phyloP scores from a whole-genome alignment of 64 coral and sea anemone genomes.

The Actinia tenebrosa region DNA sequence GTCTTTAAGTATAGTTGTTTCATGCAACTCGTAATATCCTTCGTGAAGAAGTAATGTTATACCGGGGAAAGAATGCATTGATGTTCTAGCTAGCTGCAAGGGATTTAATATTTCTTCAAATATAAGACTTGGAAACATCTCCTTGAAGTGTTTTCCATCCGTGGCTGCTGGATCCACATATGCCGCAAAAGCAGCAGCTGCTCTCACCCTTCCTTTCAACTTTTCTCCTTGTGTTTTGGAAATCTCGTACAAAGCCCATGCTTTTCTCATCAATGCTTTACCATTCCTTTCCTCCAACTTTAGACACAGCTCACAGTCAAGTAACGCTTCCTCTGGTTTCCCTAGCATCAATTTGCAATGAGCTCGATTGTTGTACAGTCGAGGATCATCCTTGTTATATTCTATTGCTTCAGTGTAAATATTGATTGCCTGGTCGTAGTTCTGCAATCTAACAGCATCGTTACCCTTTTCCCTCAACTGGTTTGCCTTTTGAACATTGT shows the following conservation, averaged over 20 bases:
- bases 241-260: slow-evolving; percentile 59
- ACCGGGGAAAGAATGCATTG: not conserved
- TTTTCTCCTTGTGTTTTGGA: not conserved
- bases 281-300: slow-evolving; percentile 24
- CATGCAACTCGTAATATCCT: slow-evolving; percentile 35
- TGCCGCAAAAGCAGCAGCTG: slow-evolving; percentile 34
- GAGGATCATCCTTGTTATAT: slow-evolving; percentile 22
- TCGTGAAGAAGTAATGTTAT: slow-evolving; percentile 53
- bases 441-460: slow-evolving; percentile 26
- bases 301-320: slow-evolving; percentile 82
- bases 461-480: slow-evolving; percentile 65
- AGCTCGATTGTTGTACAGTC: slow-evolving; percentile 60
- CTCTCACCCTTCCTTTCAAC: slow-evolving; percentile 22
- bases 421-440: slow-evolving; percentile 28
- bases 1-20: not conserved
- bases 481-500: not conserved
- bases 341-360: slow-evolving; percentile 59
- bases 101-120: not conserved
- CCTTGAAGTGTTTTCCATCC: not conserved
- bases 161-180: slow-evolving; percentile 15
- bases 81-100: slow-evolving; percentile 11
- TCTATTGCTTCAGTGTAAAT: slow-evolving; percentile 60
- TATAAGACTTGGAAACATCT: slow-evolving; percentile 16
- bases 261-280: slow-evolving; percentile 71
- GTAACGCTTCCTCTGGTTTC: slow-evolving; percentile 38